Evolutionary conservation across 2,888 invertebrate species (phyloP), one percentile per base, ranked within the genome.

Genomic region (Nephrotoma appendiculata): DNA sequence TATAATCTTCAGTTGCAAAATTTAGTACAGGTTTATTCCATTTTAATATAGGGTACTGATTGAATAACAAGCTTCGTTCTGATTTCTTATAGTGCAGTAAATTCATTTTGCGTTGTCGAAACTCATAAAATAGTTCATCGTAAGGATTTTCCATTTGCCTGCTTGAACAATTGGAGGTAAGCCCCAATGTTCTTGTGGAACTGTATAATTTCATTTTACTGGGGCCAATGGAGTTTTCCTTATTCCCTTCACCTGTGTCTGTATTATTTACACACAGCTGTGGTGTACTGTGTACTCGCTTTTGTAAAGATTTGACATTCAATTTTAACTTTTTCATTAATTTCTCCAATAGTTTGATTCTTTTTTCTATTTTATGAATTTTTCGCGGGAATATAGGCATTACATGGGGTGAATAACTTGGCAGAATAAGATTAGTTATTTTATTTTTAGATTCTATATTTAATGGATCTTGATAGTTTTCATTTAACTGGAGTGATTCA

Each of bases 71-170:
- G 3, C 88, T 87, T 57, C 87, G 87, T 19, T 88, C 86, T 0
- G 89, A 89, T 87, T 89, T 89, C 87, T 89, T 89, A 86, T 89
- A 89, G 86, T 88, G 87, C 84, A 89, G 86, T n/a, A 88, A 85
- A 88, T 89, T 89, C 83, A 88, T 86, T n/a, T 83, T 84, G 85
- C 88, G 87, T 87, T 89, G 88, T 3, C 89, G 88, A 41, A 87
- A 88, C 31, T 87, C 88, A 84, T 89, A 89, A 84, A 88, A 89
- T 12, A 88, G 83, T 6, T 89, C 88, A 86, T 89, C 88, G 48
- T 89, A 89, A 2, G 87, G 57, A 87, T 88, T 89, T 48, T 48
- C 71, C 31, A 71, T 71, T 71, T 71, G 71, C 31, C 31, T 71
- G 71, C 31, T 71, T 0, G 71, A 19, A 12, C 71, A 71, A 71